Evolutionary conservation across 1,140 invertebrate genomes (phyloP).

Genomic region (Coenobita brevimanus): DNA sequence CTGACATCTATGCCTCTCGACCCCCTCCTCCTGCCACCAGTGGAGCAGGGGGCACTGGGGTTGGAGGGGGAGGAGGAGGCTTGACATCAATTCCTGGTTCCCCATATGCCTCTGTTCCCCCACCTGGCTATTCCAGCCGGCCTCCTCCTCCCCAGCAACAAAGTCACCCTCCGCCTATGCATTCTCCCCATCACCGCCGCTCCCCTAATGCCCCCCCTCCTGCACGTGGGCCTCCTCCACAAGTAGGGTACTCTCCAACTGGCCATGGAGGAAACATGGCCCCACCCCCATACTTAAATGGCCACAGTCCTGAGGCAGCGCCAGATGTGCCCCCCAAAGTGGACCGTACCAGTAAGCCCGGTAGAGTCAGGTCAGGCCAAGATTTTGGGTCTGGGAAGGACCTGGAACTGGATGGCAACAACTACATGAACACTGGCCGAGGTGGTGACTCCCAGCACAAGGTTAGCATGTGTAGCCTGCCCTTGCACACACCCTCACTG

Average conservation of each 20-base stretch:
- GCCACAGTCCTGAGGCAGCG: conserved; percentile 40
- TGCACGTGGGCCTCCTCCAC: conserved; percentile 31
- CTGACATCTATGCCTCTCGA: conserved; percentile 65
- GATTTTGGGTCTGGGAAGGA: conserved; percentile 74
- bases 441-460: conserved; percentile 64
- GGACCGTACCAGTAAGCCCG: conserved; percentile 84
- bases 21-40: conserved; percentile 27
- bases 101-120: conserved; percentile 47
- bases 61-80: neutral
- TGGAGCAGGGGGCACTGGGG: conserved; percentile 29
- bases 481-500: neutral
- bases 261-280: conserved; percentile 45
- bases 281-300: conserved; percentile 59
- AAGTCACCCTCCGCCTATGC: conserved; percentile 66
- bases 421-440: conserved; percentile 70
- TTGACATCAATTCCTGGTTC: conserved; percentile 48
- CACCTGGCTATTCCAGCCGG: conserved; percentile 51
- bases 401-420: conserved; percentile 71
- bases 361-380: conserved; percentile 72
- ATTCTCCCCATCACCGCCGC: conserved; percentile 70
- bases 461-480: conserved; percentile 37
- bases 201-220: conserved; percentile 64
- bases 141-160: conserved; percentile 43
- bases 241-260: conserved; percentile 44
- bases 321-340: conserved; percentile 89